Conservation (phyloP, 1,140 invertebrate species). For the Leguminivora glycinivorella region DNA sequence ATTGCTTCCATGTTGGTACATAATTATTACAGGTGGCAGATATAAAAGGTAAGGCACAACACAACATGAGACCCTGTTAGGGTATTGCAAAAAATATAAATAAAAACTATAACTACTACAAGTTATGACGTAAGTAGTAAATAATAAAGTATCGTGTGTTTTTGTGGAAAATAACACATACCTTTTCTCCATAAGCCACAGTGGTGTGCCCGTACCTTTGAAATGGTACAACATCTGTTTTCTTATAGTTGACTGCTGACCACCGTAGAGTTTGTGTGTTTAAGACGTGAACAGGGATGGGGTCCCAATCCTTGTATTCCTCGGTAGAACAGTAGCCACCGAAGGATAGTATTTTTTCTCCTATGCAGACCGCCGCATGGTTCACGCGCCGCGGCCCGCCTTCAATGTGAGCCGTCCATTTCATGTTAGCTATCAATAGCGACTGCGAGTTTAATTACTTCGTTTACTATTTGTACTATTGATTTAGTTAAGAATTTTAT, state of each 20-base stretch:
- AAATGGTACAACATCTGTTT: constrained; percentile 56
- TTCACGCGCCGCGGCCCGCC: constrained; percentile 91
- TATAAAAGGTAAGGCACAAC: no score
- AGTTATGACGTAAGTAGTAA: neutral
- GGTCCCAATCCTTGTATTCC: constrained; percentile 85
- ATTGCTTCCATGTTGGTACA: no score
- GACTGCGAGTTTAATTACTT: neutral
- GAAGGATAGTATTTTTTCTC: constrained; percentile 92
- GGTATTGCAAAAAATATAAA: no score
- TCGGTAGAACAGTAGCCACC: constrained; percentile 90
- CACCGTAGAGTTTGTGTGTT: constrained; percentile 86
- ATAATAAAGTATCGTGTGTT: neutral
- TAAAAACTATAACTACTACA: no score
- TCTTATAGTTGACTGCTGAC: constrained; percentile 65
- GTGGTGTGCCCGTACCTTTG: constrained; percentile 92
- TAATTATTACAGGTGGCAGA: no score
- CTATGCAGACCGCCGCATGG: constrained; percentile 93
- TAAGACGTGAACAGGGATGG: constrained; percentile 94
- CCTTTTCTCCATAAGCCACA: constrained; percentile 86
- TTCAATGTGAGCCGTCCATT: constrained; percentile 90
- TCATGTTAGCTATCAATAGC: constrained; percentile 47
- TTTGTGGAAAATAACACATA: constrained; percentile 47
- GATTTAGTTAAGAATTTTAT: constrained; percentile 19
- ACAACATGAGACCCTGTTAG: no score
- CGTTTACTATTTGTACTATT: constrained; percentile 30